Conservation (phyloP, 2,113 vertebrate species). For the Mesitornis unicolor region DNA sequence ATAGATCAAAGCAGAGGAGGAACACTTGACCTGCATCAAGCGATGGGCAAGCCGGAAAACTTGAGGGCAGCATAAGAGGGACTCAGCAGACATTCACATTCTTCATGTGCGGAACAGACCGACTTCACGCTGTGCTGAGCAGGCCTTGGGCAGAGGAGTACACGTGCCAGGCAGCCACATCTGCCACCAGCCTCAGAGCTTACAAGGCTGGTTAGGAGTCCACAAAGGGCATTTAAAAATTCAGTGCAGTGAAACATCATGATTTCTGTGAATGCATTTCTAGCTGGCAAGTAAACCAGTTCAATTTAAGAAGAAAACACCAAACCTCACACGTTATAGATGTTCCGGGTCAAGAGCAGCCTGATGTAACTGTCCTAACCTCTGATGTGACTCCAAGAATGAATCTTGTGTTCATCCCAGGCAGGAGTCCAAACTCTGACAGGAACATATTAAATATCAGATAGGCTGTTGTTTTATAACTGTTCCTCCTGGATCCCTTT, state of each 20-base stretch:
- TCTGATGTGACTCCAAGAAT: background rate
- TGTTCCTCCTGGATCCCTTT: background rate
- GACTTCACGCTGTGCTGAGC: background rate
- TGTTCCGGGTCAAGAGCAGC: background rate
- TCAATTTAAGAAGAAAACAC: background rate
- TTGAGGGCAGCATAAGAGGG: background rate
- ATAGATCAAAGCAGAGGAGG: background rate
- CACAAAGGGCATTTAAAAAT: background rate
- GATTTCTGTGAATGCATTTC: background rate
- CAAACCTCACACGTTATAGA: background rate
- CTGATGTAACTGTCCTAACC: background rate
- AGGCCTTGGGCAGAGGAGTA: background rate
- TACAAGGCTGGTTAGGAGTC: background rate
- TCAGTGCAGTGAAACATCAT: background rate
- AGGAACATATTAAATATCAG: background rate
- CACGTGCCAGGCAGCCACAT: background rate
- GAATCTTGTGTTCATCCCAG: background rate
- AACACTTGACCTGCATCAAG: background rate
- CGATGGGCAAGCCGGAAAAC: background rate
- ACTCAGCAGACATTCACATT: background rate
- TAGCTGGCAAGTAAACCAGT: background rate
- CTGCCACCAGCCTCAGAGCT: background rate
- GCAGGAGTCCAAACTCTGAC: background rate
- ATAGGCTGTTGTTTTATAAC: background rate
- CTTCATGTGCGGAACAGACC: accelerated